A percentile compares a stretch with the other conserved stretches of the same genome.
These are phyloP conservation scores for Zapus hudsonius DNA, from an alignment of 2,113 vertebrate species.

Conservation along the genomic window DNA sequence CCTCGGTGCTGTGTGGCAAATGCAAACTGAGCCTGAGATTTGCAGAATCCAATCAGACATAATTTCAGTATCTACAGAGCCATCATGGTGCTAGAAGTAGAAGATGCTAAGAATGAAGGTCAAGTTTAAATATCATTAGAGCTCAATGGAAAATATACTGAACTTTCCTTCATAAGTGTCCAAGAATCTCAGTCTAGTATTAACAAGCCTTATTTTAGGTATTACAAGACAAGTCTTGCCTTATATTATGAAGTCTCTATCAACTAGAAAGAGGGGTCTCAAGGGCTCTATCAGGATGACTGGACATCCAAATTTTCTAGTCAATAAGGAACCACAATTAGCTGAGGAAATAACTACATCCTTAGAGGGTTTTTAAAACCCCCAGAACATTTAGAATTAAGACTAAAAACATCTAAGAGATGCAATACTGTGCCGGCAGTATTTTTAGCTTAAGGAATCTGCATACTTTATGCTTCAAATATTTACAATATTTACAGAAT, in stretches of 20 bases:
- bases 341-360: not conserved
- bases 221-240: not conserved
- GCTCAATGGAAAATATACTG: not conserved
- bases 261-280: not conserved
- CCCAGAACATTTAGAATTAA: slow-evolving; percentile 1
- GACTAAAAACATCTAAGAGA: slow-evolving; percentile 30
- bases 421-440: not conserved
- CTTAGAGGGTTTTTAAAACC: not conserved
- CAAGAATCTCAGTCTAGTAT: not conserved
- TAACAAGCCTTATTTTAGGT: not conserved
- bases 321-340: not conserved
- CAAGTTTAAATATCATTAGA: not conserved
- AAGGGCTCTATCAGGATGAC: accelerated
- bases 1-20: not conserved
- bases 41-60: not conserved
- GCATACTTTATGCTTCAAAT: not conserved
- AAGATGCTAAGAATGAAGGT: not conserved
- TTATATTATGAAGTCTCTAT: not conserved
- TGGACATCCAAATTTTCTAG: not conserved
- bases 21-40: not conserved
- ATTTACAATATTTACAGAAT: slow-evolving; percentile 37
- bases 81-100: not conserved
- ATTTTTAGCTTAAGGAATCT: slow-evolving; percentile 31
- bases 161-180: not conserved
- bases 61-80: not conserved